These are phyloP conservation scores for Aphidius colemani DNA, from an alignment of 2,888 invertebrate species.

Conservation along the genomic window DNA sequence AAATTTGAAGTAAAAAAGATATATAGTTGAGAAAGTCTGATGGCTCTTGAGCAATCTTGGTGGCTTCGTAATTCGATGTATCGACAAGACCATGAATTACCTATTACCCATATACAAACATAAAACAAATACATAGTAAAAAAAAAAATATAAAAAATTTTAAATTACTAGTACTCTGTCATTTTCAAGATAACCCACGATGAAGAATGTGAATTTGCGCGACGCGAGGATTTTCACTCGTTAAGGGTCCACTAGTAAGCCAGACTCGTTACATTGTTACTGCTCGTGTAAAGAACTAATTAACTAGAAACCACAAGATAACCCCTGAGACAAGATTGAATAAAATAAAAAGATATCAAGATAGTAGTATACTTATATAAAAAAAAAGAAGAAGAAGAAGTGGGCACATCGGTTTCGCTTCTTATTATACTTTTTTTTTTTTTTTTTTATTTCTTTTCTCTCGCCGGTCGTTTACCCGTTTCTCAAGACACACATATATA, in stretches of 20 bases:
- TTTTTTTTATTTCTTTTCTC: conserved; percentile 29
- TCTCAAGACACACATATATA: conserved; percentile 25
- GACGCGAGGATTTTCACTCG: conserved; percentile 42
- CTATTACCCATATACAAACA: background rate
- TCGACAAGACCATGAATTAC: conserved; percentile 4
- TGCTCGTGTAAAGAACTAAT: conserved; percentile 46
- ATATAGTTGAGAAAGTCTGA: background rate
- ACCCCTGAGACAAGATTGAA: conserved; percentile 16
- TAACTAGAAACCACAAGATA: conserved; percentile 45
- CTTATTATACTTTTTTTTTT: too few relatives aligned
- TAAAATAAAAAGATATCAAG: background rate
- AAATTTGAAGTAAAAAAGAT: background rate
- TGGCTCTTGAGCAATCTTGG: background rate
- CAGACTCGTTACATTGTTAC: conserved; percentile 43
- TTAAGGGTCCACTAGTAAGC: conserved; percentile 35
- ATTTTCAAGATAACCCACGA: background rate
- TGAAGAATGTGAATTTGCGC: conserved; percentile 21
- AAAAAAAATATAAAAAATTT: too few relatives aligned
- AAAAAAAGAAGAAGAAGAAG: too few relatives aligned
- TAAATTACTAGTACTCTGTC: too few relatives aligned
- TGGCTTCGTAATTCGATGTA: conserved; percentile 14
- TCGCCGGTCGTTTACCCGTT: conserved; percentile 38
- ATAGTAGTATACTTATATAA: background rate
- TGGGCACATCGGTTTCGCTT: too few relatives aligned
- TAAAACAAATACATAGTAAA: too few relatives aligned